Evolutionary conservation across 37 sponge, comb jelly and placozoan species (phyloP).

Genomic region (Aplysina aerophoba): DNA sequence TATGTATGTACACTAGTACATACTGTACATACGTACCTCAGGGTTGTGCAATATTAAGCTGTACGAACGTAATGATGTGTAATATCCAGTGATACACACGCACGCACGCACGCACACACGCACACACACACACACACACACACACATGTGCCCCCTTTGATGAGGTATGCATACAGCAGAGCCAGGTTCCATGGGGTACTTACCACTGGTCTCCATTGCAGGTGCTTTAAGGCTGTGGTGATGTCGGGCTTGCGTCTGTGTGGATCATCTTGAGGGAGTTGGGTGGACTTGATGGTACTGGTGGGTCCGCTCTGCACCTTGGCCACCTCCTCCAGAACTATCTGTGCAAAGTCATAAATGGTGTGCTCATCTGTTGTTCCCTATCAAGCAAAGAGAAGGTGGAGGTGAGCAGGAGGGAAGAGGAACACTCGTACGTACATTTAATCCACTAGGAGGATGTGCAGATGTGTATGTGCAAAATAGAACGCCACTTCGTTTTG

Average conservation of each 20-base stretch:
- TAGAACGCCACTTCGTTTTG: no score
- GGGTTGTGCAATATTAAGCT: no score
- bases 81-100: no score
- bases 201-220: conserved; percentile 86
- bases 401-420: neutral
- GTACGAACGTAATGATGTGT: no score
- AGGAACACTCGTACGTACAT: neutral
- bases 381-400: conserved; percentile 34
- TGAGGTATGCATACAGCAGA: no score
- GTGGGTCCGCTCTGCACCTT: neutral
- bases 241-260: conserved; percentile 82
- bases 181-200: neutral
- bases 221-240: conserved; percentile 52
- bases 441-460: neutral
- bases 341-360: conserved; percentile 81
- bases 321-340: conserved; percentile 62
- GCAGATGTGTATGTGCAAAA: neutral
- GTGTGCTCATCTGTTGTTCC: conserved; percentile 93
- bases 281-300: conserved; percentile 27
- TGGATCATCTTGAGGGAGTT: conserved; percentile 84
- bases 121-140: no score
- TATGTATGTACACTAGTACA: no score
- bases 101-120: no score
- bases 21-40: no score
- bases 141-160: no score